A percentile compares a stretch with the other conserved stretches of the same genome.
These are phyloP conservation scores for Drosophila cracens DNA, from an alignment of 2,888 invertebrate species.

Conservation along the genomic window DNA sequence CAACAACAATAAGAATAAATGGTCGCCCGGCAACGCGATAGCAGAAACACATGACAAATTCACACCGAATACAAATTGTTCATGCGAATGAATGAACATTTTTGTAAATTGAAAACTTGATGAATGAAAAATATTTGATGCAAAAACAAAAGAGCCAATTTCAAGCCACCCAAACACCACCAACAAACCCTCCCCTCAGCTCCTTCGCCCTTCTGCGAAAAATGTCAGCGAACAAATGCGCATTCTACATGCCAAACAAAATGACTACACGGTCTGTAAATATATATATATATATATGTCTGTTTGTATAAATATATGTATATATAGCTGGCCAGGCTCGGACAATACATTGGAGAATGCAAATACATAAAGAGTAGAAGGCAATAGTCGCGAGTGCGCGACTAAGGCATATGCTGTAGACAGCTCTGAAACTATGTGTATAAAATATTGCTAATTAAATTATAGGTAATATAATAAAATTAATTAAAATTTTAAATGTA, in stretches of 20 bases:
- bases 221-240: constrained; percentile 59
- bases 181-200: neutral
- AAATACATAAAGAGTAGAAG: neutral
- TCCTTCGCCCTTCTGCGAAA: constrained; percentile 24
- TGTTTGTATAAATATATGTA: neutral
- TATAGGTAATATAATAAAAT: neutral
- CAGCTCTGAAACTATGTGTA: neutral
- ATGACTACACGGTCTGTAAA: neutral
- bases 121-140: constrained; percentile 83
- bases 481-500: neutral
- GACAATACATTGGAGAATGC: constrained; percentile 11
- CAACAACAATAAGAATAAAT: constrained; percentile 44
- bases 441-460: neutral
- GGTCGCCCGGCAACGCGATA: constrained; percentile 28
- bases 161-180: constrained; percentile 1
- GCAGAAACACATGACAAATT: constrained; percentile 76
- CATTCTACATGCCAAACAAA: constrained; percentile 31
- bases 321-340: constrained; percentile 6
- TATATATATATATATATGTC: neutral
- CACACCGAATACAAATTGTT: constrained; percentile 81
- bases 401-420: constrained; percentile 5
- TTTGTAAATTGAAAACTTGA: constrained; percentile 83
- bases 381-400: no score
- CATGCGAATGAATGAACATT: constrained; percentile 79
- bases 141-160: constrained; percentile 79